Evolutionary conservation across 2,888 invertebrate species (phyloP), one percentile per base, ranked within the genome.

Genomic region (Sabatieria punctata): DNA sequence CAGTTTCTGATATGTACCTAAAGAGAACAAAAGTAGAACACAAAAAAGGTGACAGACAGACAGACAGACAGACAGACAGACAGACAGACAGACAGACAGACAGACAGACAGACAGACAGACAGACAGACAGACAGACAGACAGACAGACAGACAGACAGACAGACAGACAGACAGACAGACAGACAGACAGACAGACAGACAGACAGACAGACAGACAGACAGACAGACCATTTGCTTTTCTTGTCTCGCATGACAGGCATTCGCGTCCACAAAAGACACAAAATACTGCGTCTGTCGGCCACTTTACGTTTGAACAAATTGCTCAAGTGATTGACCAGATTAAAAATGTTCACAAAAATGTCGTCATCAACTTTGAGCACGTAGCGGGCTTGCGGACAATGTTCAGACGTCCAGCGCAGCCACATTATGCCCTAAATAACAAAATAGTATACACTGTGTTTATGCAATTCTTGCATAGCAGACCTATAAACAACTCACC

Each of bases 181-280:
- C n/a, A n/a, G n/a, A n/a, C n/a, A n/a, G n/a, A n/a, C n/a, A n/a
- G n/a, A n/a, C n/a, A n/a, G n/a, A n/a, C n/a, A n/a, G n/a, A n/a
- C n/a, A n/a, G n/a, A n/a, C n/a, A n/a, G n/a, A n/a, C n/a, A n/a
- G n/a, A n/a, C n/a, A n/a, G n/a, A n/a, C n/a, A 8, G 21, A 18
- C n/a, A 6, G 2, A 47, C 42, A n/a, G 2, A 44, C 68, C 68
- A 68, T 51, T 68, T 68, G 44, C 62, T 63, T 27, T 59, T 58
- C 21, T 19, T 33, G 25, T 60, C 56, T 21, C 68, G 53, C 43
- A 65, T 56, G 15, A 67, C 67, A 45, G 58, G 59, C 67, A 67
- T 67, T 21, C 57, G 50, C 15, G 56, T 47, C 68, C 68, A 68
- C 35, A 65, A 59, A 40, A 66, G 59, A 55, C 68, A 68, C 45